Evolutionary conservation across 2,113 vertebrate genomes (phyloP), one percentile per base, ranked within the genome.

Genomic region (Probosciger aterrimus): DNA sequence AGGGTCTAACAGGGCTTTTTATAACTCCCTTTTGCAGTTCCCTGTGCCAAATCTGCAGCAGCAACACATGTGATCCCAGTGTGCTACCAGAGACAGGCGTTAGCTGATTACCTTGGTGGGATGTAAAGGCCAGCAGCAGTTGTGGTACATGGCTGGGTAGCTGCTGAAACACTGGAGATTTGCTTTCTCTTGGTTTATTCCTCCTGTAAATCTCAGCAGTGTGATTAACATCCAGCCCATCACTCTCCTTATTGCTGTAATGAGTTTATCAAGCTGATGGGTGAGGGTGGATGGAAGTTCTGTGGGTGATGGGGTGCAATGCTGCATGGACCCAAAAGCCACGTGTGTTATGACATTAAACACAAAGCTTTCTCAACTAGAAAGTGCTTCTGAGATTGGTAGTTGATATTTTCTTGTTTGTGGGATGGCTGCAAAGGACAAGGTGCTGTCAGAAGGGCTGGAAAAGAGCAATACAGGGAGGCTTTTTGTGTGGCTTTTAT

Each of bases 11-110:
- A 28, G 68, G 19, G 74, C 70, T 88, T 90, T 86, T 90, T 77
- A 77, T 69, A 46, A 69, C 69, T 93, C 86, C 74, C 91, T 23
- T 82, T 75, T 74, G 78, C 86, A 44, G 31, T 69, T 87, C 13
- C 10, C 35, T 4, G 10, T 84, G 93, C 88, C 88, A 95, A 70
- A 55, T 62, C 7, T 13, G 65, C 65, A 68, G 74, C 73, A 73
- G 53, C 65, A 33, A 6, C 33, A 4, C 68, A 47, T 39, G 18
- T 76, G 88, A 84, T 52, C 59, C 23, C 3, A 4, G 50, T 3
- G 53, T 19, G 75, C 86, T 78, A 65, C 70, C 75, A 64, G 86
- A 84, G 82, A 52, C 41, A 2, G 55, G 55, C 41, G 1, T 47
- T n/a, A 35, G 88, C 73, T 16, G 37, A 71, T 70, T 65, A 62